Evolutionary conservation across 1,140 invertebrate genomes (phyloP), one percentile per base, ranked within the genome.

Genomic region (Cotesia chilonis): DNA sequence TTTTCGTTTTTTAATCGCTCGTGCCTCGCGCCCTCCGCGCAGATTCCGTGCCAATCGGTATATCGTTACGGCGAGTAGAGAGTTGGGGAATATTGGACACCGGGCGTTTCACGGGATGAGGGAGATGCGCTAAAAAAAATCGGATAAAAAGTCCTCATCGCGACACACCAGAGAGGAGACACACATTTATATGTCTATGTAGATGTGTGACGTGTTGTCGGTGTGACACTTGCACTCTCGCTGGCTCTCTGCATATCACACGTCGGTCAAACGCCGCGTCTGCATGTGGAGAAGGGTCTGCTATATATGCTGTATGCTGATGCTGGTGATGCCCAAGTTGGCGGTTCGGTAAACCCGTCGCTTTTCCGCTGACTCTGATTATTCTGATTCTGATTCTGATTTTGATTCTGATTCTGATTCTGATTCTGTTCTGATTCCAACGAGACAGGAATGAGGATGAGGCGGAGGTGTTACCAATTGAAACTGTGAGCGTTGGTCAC

Each of bases 1-100:
- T 54, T 67, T 57, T 54, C 61, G 37, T 37, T 51, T 66, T 51
- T 3, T 61, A 7, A 57, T 57, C 55, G 5, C 47, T 3, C 64
- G 47, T 14, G 7, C 35, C 57, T 37, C 35, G n/a, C 51, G 37
- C 65, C 36, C 66, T 36, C 70, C 61, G 76, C 66, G 74, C 55
- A 68, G 75, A 76, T 75, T 51, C 61, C 36, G 57, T 74, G 61
- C 17, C 74, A 55, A 70, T 75, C 70, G 66, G 61, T 54, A 66
- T 69, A 63, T 71, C 60, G 64, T 73, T 70, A 64, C 70, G 69
- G 59, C 70, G 78, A 28, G 28, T 28, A 28, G 28, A 80, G 78
- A 83, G 80, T 78, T 75, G 83, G 83, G 85, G 84, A 87, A 87
- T 87, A 87, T 87, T 87, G 85, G 41, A 47, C 84, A 87, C 85